Evolutionary conservation across 2,888 invertebrate species (phyloP).

Genomic region (Pediacus dermestoides): DNA sequence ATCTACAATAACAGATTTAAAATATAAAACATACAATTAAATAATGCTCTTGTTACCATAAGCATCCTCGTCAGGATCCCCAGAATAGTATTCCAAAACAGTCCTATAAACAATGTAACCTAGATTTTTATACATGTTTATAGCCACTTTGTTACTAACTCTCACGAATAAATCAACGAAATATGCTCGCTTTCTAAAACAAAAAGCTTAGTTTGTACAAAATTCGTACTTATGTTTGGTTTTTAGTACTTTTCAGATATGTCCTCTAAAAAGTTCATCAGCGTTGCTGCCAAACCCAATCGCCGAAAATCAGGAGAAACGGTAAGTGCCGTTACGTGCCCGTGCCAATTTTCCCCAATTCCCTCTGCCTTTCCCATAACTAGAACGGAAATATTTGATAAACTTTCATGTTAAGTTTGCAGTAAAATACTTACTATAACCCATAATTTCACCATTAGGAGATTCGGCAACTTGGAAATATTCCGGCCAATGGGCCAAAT

Average conservation of each 20-base stretch:
- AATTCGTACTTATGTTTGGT: background rate
- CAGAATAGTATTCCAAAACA: conserved; percentile 97
- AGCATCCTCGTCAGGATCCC: conserved; percentile 97
- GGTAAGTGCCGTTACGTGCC: conserved; percentile 96
- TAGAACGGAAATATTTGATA: conserved; percentile 47
- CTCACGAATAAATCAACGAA: conserved; percentile 98
- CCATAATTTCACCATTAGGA: conserved; percentile 95
- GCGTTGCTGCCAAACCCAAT: conserved; percentile 83
- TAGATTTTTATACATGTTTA: conserved; percentile 93
- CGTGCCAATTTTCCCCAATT: conserved; percentile 94
- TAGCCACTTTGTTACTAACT: conserved; percentile 95
- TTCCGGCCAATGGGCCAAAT: conserved; percentile 97
- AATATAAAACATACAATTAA: conserved; percentile 5
- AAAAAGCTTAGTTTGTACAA: too few relatives aligned
- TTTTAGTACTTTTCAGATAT: conserved; percentile 94
- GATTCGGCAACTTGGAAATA: conserved; percentile 97
- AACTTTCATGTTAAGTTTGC: background rate
- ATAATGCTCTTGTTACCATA: conserved; percentile 69
- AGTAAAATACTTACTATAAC: conserved; percentile 94
- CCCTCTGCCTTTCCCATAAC: conserved; percentile 99
- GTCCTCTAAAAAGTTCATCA: conserved; percentile 94
- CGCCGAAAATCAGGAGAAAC: conserved; percentile 93
- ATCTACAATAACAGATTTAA: conserved; percentile 61
- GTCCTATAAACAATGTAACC: conserved; percentile 96
- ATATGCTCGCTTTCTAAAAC: conserved; percentile 85